These are phyloP conservation scores for Ridgeia piscesae DNA, from an alignment of 1,140 invertebrate genomes.

Conservation along the genomic window DNA sequence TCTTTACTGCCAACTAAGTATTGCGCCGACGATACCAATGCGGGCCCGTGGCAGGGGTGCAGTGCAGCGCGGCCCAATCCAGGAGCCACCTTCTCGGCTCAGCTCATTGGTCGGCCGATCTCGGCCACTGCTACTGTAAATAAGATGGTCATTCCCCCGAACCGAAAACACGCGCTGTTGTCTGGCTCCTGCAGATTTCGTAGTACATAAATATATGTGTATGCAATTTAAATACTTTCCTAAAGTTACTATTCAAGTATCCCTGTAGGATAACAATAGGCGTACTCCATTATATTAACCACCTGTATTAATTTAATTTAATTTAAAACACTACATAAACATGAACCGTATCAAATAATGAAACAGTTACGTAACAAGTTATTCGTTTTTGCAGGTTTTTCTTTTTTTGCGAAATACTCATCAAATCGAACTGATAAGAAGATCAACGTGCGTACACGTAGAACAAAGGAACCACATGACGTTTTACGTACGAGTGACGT, in stretches of 20 bases:
- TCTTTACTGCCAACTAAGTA: slow-evolving; percentile 5
- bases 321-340: not conserved
- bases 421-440: not conserved
- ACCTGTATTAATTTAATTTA: not conserved
- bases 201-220: too few relatives aligned
- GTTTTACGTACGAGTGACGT: not conserved
- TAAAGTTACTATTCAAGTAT: too few relatives aligned
- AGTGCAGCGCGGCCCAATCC: not conserved
- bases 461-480: too few relatives aligned
- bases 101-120: not conserved
- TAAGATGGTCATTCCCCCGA: not conserved
- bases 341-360: not conserved
- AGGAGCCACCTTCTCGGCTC: not conserved
- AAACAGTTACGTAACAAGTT: not conserved
- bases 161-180: not conserved
- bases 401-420: not conserved
- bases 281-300: not conserved
- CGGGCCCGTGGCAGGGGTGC: not conserved
- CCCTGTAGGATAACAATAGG: not conserved
- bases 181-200: not conserved
- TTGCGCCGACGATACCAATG: not conserved
- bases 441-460: not conserved
- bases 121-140: not conserved
- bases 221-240: too few relatives aligned
- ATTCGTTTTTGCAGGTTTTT: not conserved